Percentiles rank a stretch among this genome's conserved stretches.
Evolutionary conservation across 2,113 vertebrate genomes (phyloP).

Genomic region (Gambusia affinis): DNA sequence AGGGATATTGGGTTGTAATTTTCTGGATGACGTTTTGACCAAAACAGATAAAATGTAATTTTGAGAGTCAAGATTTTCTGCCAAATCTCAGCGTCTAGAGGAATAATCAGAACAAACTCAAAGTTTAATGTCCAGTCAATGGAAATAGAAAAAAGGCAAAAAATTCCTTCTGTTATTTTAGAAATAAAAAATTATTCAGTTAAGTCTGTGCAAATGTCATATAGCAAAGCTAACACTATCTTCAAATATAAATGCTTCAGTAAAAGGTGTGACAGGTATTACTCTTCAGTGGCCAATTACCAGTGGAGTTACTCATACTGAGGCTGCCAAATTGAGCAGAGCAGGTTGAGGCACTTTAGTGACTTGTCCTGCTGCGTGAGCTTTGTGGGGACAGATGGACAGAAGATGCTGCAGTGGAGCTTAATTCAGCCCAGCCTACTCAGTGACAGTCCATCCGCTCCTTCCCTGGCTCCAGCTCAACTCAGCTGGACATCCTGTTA

Average conservation of each 20-base stretch:
- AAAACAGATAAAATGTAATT: conserved; percentile 43
- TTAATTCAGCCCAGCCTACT: conserved; percentile 60
- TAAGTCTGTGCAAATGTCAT: conserved; percentile 3
- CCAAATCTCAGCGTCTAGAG: conserved; percentile 37
- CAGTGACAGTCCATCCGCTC: conserved; percentile 69
- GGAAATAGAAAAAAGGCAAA: neutral
- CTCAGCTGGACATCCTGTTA: conserved; percentile 61
- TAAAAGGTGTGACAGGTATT: conserved; percentile 26
- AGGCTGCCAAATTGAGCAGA: conserved; percentile 60
- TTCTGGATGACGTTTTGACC: conserved; percentile 24
- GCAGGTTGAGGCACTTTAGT: conserved; percentile 58
- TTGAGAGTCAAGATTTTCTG: conserved; percentile 29
- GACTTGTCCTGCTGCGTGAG: conserved; percentile 51
- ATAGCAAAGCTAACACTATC: conserved; percentile 14
- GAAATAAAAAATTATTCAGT: conserved; percentile 1
- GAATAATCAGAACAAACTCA: conserved; percentile 40
- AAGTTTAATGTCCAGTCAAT: conserved; percentile 25
- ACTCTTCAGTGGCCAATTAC: conserved; percentile 48
- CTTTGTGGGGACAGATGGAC: conserved; percentile 70
- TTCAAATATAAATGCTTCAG: neutral
- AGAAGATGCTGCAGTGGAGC: conserved; percentile 67
- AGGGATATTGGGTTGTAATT: conserved; percentile 38
- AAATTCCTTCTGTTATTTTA: conserved; percentile 3
- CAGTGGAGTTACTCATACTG: conserved; percentile 31
- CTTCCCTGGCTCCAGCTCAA: conserved; percentile 63